Evolutionary conservation across 2,888 invertebrate genomes (phyloP).

Genomic region (Chrysopilus asiliformis): DNA sequence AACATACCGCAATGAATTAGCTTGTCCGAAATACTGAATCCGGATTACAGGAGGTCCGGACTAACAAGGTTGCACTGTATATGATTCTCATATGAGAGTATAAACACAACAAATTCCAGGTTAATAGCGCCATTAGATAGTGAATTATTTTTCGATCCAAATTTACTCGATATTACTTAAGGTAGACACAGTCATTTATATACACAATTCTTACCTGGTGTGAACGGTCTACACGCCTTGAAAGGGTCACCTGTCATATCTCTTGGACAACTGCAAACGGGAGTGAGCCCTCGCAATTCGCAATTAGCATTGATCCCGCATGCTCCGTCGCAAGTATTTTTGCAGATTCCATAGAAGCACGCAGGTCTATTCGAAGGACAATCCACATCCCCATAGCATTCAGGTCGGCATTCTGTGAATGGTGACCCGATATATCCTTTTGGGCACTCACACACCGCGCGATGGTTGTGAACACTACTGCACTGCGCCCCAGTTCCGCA

Average conservation of each 20-base stretch:
- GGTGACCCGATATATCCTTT: constrained; percentile 72
- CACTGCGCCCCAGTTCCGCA: constrained; percentile 72
- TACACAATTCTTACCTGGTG: constrained; percentile 51
- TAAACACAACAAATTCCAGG: not conserved
- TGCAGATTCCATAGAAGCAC: constrained; percentile 68
- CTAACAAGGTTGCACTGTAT: too few species aligned
- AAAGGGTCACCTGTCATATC: constrained; percentile 84
- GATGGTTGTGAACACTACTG: constrained; percentile 57
- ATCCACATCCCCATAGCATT: constrained; percentile 65
- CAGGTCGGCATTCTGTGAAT: constrained; percentile 60
- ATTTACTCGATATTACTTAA: too few species aligned
- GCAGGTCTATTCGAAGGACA: constrained; percentile 66
- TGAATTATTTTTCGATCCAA: too few species aligned
- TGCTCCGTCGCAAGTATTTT: constrained; percentile 69
- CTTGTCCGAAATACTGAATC: too few species aligned
- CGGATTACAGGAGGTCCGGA: too few species aligned
- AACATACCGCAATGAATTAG: too few species aligned
- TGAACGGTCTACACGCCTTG: constrained; percentile 64
- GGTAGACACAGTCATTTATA: too few species aligned
- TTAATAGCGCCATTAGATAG: too few species aligned
- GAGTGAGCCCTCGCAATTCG: constrained; percentile 60
- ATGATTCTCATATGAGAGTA: not conserved
- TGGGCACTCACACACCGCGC: constrained; percentile 66
- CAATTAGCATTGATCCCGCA: constrained; percentile 73
- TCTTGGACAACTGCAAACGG: constrained; percentile 73